These are phyloP conservation scores for Drosophila antonietae DNA, from an alignment of 2,888 invertebrate genomes.

Conservation along the genomic window DNA sequence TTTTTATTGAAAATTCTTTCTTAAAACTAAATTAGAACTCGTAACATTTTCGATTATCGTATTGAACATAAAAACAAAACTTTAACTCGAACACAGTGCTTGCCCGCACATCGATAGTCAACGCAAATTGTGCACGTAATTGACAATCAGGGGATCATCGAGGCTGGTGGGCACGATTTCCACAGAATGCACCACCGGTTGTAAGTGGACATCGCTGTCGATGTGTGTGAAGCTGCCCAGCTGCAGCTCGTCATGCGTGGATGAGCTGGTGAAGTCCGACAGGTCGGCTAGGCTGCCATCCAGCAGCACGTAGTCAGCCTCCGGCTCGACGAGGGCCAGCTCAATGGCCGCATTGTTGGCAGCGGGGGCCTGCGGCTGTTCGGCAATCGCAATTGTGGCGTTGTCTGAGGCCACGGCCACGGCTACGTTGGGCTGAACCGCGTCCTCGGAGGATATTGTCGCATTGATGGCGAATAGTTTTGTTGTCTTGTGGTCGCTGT, in stretches of 20 bases:
- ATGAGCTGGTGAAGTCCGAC: conserved; percentile 8
- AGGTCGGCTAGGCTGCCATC: conserved; percentile 44
- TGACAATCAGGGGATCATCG: conserved; percentile 76
- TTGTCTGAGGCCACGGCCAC: conserved; percentile 59
- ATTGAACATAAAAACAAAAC: conserved; percentile 48
- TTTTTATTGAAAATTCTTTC: not conserved
- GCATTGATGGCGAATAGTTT: conserved; percentile 69
- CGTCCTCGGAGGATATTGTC: conserved; percentile 48
- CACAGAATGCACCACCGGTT: conserved; percentile 81
- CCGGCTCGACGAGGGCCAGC: conserved; percentile 65
- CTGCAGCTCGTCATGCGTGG: conserved; percentile 66
- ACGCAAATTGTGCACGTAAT: conserved; percentile 75
- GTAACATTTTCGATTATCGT: conserved; percentile 11
- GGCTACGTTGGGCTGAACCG: conserved; percentile 51
- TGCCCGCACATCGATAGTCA: conserved; percentile 25
- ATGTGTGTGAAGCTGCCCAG: conserved; percentile 78
- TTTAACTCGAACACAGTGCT: conserved; percentile 26
- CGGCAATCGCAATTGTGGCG: conserved; percentile 60
- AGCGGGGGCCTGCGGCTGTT: conserved; percentile 56
- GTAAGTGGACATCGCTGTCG: conserved; percentile 77
- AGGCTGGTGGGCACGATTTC: conserved; percentile 80
- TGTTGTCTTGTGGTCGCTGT: conserved; percentile 42
- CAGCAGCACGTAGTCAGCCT: conserved; percentile 76
- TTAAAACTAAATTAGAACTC: conserved; percentile 1
- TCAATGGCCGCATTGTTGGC: conserved; percentile 66